Conservation (phyloP, 2,888 invertebrate species). For the Nomada goodeniana region DNA sequence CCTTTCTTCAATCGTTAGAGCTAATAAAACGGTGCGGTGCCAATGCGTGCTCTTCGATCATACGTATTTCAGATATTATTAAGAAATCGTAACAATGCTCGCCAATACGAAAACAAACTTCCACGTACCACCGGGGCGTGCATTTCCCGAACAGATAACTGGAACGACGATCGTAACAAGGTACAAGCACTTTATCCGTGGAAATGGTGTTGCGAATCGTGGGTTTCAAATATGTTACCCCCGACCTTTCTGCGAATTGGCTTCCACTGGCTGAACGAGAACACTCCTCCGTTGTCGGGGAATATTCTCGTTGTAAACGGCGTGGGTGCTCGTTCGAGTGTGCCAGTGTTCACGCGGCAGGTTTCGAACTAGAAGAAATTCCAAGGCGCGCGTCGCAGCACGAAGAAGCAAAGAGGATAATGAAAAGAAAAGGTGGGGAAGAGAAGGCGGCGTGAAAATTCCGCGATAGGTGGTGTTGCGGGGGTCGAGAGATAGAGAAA, state of each 20-base stretch:
- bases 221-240: conserved; percentile 41
- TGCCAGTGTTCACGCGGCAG: conserved; percentile 31
- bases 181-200: not conserved
- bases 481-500: not conserved
- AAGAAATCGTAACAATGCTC: too few species aligned
- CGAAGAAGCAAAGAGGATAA: conserved; percentile 52
- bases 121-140: too few species aligned
- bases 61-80: too few species aligned
- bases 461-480: conserved; percentile 27
- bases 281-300: conserved; percentile 28
- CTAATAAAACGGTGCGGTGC: too few species aligned
- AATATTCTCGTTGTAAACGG: conserved; percentile 28
- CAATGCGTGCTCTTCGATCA: too few species aligned
- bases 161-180: not conserved
- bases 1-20: too few species aligned
- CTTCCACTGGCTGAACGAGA: not conserved
- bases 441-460: conserved; percentile 55
- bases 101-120: too few species aligned
- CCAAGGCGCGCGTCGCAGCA: conserved; percentile 18
- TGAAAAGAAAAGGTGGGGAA: conserved; percentile 28
- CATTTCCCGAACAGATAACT: not conserved
- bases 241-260: conserved; percentile 28
- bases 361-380: conserved; percentile 39
- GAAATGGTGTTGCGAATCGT: conserved; percentile 18
- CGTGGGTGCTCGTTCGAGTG: conserved; percentile 23